Percentiles rank a stretch among this genome's conserved stretches.
phyloP scores from a whole-genome alignment of 2,797 vertebrate genomes.

The Hafferia zeledoni region DNA sequence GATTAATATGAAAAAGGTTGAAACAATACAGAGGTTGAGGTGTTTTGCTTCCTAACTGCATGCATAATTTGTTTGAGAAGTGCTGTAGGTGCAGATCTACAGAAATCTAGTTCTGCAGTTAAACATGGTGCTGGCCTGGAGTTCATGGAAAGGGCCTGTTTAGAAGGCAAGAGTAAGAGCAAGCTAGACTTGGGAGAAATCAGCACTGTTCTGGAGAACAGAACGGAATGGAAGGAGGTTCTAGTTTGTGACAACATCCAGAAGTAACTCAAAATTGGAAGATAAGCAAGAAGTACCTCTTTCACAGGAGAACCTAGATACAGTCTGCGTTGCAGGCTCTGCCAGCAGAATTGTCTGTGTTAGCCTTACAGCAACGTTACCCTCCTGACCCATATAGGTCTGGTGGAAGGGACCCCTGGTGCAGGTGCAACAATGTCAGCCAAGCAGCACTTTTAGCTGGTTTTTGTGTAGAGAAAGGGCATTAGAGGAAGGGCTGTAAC shows the following conservation, averaged over 20 bases:
- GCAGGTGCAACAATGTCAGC: fast-evolving
- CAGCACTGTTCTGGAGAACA: not conserved
- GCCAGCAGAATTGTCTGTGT: not conserved
- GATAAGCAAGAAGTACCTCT: not conserved
- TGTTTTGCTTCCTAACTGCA: not conserved
- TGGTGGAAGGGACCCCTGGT: not conserved
- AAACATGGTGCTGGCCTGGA: not conserved
- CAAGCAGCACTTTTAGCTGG: not conserved
- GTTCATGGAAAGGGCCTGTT: not conserved
- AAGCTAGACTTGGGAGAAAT: not conserved
- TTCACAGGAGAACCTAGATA: not conserved
- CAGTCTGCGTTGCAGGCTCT: not conserved
- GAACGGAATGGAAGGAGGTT: not conserved
- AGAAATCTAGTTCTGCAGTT: not conserved
- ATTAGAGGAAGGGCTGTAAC: not conserved
- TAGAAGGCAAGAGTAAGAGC: not conserved
- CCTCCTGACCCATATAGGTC: not conserved
- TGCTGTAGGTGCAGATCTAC: not conserved
- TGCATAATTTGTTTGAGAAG: not conserved
- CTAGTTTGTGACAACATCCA: not conserved
- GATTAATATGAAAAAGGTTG: not conserved
- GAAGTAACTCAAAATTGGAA: not conserved
- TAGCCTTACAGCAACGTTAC: not conserved
- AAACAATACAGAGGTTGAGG: not conserved
- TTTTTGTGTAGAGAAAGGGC: not conserved